These are phyloP conservation scores for Shargacucullia verbasci DNA, from an alignment of 2,888 invertebrate genomes.

Conservation along the genomic window DNA sequence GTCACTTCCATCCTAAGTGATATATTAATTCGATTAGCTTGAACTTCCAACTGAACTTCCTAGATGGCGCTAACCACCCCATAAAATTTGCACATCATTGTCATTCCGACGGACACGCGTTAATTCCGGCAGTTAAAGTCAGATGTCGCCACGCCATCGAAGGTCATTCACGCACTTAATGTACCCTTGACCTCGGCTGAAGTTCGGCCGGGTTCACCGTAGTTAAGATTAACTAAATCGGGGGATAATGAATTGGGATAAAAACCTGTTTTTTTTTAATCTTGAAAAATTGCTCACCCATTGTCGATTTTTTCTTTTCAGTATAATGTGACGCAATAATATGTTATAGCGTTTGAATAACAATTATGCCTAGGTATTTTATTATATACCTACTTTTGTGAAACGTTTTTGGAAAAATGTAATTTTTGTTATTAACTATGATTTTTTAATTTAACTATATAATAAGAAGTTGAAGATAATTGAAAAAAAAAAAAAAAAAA, in stretches of 20 bases:
- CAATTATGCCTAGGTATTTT: no score
- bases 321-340: no score
- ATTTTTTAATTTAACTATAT: no score
- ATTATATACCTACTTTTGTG: no score
- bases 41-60: no score
- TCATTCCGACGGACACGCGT: not conserved
- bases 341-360: no score
- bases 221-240: conserved; percentile 15
- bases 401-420: no score
- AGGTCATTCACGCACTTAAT: conserved; percentile 31
- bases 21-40: no score
- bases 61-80: conserved; percentile 33
- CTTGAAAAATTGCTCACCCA: not conserved
- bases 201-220: conserved; percentile 8
- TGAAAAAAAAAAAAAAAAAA: no score
- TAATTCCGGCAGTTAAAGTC: conserved; percentile 13
- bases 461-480: no score
- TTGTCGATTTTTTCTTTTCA: conserved; percentile 14
- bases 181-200: conserved; percentile 34
- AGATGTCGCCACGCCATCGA: conserved; percentile 38
- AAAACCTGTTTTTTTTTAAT: conserved; percentile 21
- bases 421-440: no score
- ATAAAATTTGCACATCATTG: conserved; percentile 27
- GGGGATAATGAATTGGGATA: conserved; percentile 16
- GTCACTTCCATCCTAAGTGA: no score